These are phyloP conservation scores for Ladona fulva DNA, from an alignment of 1,140 invertebrate genomes.

Conservation along the genomic window DNA sequence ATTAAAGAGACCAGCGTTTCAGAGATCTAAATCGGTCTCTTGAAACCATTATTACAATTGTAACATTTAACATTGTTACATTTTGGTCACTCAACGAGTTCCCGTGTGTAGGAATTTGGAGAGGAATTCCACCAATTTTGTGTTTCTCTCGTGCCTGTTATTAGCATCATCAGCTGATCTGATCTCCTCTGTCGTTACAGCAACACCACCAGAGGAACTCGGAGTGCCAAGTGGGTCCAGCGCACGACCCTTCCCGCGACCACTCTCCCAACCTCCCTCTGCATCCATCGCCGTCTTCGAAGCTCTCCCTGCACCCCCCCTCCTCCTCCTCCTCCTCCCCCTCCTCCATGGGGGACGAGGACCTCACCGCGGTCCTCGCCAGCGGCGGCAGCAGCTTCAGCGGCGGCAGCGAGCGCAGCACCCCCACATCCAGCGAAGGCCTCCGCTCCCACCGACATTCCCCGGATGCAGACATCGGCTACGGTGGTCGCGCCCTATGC, in stretches of 20 bases:
- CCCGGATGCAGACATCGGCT: background rate
- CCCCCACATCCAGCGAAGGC: constrained; percentile 31
- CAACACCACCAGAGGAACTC: constrained; percentile 29
- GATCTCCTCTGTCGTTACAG: too few species aligned
- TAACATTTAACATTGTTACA: too few species aligned
- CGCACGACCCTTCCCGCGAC: constrained; percentile 58
- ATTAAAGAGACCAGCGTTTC: too few species aligned
- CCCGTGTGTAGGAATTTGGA: too few species aligned
- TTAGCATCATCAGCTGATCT: too few species aligned
- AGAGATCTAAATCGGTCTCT: too few species aligned
- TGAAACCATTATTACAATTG: too few species aligned
- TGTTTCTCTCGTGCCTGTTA: too few species aligned
- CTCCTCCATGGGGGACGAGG: constrained; percentile 47
- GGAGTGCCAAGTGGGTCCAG: constrained; percentile 42
- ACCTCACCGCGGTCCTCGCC: background rate
- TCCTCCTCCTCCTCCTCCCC: constrained; percentile 42
- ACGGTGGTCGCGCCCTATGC: background rate
- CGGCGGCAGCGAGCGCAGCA: constrained; percentile 38
- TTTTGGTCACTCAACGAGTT: too few species aligned
- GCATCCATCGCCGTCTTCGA: constrained; percentile 28
- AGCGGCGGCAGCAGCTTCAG: constrained; percentile 13
- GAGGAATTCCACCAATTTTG: too few species aligned
- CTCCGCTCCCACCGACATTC: background rate
- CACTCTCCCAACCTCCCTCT: constrained; percentile 61
- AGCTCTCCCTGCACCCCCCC: constrained; percentile 56